Evolutionary conservation across 2,113 vertebrate species (phyloP).

Genomic region (Cheilinus undulatus): DNA sequence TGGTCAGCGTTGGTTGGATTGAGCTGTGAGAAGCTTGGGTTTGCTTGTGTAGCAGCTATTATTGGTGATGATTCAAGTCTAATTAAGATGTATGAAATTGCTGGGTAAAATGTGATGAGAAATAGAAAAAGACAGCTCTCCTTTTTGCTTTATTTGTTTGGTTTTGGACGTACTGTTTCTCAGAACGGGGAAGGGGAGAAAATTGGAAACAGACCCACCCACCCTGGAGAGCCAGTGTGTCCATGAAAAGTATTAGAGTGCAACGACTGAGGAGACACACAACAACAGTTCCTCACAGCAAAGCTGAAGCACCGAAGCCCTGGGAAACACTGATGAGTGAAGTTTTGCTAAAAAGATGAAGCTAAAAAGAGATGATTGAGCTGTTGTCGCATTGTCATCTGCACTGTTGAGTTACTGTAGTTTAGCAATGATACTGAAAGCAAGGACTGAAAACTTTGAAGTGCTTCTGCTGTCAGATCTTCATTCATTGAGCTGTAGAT

Average conservation of each 20-base stretch:
- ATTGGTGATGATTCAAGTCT: slow-evolving; percentile 10
- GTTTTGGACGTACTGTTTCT: slow-evolving; percentile 56
- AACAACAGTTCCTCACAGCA: slow-evolving; percentile 37
- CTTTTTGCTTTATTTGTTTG: slow-evolving; percentile 58
- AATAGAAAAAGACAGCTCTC: slow-evolving; percentile 7
- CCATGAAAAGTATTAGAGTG: slow-evolving; percentile 50
- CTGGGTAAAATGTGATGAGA: not conserved
- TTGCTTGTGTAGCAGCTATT: slow-evolving; percentile 8
- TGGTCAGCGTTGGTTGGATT: slow-evolving; percentile 38
- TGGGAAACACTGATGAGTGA: not conserved
- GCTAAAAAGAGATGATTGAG: slow-evolving; percentile 6
- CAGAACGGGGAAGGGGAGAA: slow-evolving; percentile 59
- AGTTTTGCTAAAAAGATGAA: slow-evolving; percentile 1
- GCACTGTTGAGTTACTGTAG: not conserved
- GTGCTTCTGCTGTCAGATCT: not conserved
- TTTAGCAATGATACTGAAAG: not conserved
- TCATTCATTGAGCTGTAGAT: not conserved
- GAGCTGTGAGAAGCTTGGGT: slow-evolving; percentile 28
- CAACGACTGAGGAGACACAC: slow-evolving; percentile 42
- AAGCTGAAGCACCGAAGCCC: slow-evolving; percentile 6
- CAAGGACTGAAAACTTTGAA: not conserved
- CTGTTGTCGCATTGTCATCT: slow-evolving; percentile 17
- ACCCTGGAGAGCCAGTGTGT: slow-evolving; percentile 57
- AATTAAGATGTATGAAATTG: slow-evolving; percentile 19
- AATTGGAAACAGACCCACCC: slow-evolving; percentile 78